Evolutionary conservation across 2,888 invertebrate species (phyloP).

Genomic region (Escarpia spicata): DNA sequence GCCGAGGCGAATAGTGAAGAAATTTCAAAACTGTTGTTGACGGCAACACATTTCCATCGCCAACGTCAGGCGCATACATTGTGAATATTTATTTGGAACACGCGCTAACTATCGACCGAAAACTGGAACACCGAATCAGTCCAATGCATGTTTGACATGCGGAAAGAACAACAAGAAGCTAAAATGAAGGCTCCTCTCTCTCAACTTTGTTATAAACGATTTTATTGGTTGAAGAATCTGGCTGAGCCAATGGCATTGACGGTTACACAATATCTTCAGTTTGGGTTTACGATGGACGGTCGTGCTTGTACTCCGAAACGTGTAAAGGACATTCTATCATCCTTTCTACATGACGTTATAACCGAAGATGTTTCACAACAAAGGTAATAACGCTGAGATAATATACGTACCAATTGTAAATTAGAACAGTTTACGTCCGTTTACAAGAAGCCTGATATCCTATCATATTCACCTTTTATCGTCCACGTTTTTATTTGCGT

Average conservation of each 20-base stretch:
- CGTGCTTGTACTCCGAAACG: background rate
- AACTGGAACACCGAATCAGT: background rate
- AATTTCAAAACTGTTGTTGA: background rate
- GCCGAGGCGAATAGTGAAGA: background rate
- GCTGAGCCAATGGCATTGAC: background rate
- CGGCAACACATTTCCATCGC: background rate
- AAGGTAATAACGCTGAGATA: background rate
- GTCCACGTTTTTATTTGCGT: background rate
- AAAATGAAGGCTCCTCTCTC: background rate
- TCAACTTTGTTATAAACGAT: background rate
- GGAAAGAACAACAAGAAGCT: background rate
- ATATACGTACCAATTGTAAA: background rate
- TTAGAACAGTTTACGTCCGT: background rate
- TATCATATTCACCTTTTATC: background rate
- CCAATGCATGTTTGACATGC: background rate
- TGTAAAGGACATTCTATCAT: slow-evolving; percentile 3
- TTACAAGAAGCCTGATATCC: background rate
- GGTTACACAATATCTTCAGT: background rate
- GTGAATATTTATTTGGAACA: background rate
- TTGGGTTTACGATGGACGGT: background rate
- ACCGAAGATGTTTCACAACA: background rate
- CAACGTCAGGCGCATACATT: background rate
- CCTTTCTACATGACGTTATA: background rate
- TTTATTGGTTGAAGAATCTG: background rate
- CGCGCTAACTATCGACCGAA: background rate